Percentiles rank a stretch among this genome's conserved stretches.
These are phyloP conservation scores for Sebastes vulpes DNA, from an alignment of 2,797 vertebrate genomes.

Conservation along the genomic window DNA sequence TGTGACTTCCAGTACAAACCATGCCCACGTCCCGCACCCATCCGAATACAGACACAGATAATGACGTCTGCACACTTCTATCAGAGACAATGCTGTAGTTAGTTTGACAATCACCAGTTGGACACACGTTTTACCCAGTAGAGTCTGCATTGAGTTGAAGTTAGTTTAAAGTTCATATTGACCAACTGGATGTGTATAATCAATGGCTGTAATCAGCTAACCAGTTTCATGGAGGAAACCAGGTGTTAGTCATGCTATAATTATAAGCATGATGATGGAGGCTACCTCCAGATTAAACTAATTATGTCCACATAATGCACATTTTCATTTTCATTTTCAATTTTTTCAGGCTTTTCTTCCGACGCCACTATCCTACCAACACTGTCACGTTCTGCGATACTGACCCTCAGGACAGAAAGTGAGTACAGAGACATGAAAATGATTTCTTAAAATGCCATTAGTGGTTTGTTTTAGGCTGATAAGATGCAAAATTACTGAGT, in stretches of 20 bases:
- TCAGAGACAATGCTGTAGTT: not conserved
- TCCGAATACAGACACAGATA: not conserved
- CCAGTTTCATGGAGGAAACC: not conserved
- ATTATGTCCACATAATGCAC: not conserved
- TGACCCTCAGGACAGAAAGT: constrained; percentile 98
- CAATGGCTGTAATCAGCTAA: fast-evolving
- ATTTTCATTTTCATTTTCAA: not conserved
- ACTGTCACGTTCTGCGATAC: constrained; percentile 96
- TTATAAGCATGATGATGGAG: not conserved
- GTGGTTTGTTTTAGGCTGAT: not conserved
- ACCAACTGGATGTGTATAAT: not conserved
- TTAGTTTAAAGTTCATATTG: not conserved
- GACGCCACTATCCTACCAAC: constrained; percentile 95
- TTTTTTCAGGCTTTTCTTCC: constrained; percentile 92
- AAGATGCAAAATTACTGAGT: not conserved
- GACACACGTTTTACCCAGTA: not conserved
- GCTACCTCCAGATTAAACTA: not conserved
- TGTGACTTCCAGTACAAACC: not conserved
- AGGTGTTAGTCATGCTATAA: not conserved
- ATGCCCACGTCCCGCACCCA: not conserved
- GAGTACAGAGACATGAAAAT: constrained; percentile 58
- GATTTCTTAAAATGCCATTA: not conserved
- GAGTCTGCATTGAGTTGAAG: not conserved
- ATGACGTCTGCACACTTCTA: too few species aligned
- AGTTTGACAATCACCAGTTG: not conserved